A percentile compares a stretch with the other conserved stretches of the same genome.
phyloP scores from a whole-genome alignment of 2,797 vertebrate genomes.

The Chrysocyon brachyurus region DNA sequence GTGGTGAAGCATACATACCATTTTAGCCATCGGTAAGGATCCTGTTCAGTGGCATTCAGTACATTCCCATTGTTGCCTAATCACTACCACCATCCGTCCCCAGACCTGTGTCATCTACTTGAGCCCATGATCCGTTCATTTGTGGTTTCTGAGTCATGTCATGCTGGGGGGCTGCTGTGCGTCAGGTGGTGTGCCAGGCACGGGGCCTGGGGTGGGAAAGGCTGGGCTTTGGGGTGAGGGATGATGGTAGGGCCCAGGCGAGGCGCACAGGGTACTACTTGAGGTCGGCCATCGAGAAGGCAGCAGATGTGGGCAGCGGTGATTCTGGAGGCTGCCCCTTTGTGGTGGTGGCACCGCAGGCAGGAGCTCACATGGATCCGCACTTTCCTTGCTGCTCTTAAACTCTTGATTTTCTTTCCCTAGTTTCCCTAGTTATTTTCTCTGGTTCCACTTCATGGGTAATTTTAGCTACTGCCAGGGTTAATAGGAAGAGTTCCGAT shows the following conservation, averaged over 20 bases:
- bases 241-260: neutral
- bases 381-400: neutral
- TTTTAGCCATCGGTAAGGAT: neutral
- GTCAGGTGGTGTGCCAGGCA: neutral
- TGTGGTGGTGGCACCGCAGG: neutral
- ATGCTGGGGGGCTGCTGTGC: neutral
- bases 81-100: neutral
- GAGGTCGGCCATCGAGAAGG: neutral
- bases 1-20: neutral
- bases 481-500: neutral
- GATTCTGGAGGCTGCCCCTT: neutral
- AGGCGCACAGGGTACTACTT: neutral
- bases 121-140: neutral
- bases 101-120: neutral
- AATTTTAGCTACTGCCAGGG: neutral
- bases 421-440: neutral
- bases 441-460: neutral
- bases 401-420: neutral
- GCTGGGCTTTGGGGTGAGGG: neutral
- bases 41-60: neutral
- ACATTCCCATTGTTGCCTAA: neutral
- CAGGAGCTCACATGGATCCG: accelerated
- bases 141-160: neutral
- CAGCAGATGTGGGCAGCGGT: neutral
- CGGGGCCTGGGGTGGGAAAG: neutral